Evolutionary conservation across 2,797 vertebrate species (phyloP), one percentile per base, ranked within the genome.

Genomic region (Sciurus carolinensis): DNA sequence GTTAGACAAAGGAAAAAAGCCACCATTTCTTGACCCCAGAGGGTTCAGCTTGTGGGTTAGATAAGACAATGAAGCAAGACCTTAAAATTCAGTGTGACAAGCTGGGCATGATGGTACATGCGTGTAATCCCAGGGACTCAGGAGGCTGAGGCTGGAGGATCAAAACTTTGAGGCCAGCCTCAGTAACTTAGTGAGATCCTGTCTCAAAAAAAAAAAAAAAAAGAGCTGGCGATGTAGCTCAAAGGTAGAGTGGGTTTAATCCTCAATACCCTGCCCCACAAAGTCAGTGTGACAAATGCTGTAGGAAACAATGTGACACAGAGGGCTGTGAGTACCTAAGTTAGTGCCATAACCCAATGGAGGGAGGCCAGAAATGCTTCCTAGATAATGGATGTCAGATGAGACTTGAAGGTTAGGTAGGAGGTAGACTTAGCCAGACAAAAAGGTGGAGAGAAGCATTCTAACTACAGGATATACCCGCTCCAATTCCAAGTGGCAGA

Each of bases 1-100:
- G 47, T 90, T 72, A 80, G 44, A 42, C 67, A 75, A 97, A 95
- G 33, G 33, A 94, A 28, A 86, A 87, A 80, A 87, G 39, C 83
- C 17, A 72, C 42, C 33, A 59, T 89, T 91, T 93, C 91, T 86
- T 81, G 28, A 18, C 64, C 2, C 84, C 36, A 57, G 39, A 77
- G 69, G 54, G 20, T 36, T 86, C 73, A 97, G 72, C 42, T 52
- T 90, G 33, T 76, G 36, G 28, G 39, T 88, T 93, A 95, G 57
- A 57, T 47, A 92, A 91, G 47, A 87, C 33, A 71, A 69, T 39
- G 33, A 71, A 54, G 44, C 24, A 26, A 73, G 39, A 44, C 4
- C 39, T 73, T 73, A 73, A 73, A 73, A 73, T 73, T 73, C 39
- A 73, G 39, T 28, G 22, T 42, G 59, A 44, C 64, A 67, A 62